phyloP scores from a whole-genome alignment of 2,113 vertebrate genomes.

The Apodemus speciosus region DNA sequence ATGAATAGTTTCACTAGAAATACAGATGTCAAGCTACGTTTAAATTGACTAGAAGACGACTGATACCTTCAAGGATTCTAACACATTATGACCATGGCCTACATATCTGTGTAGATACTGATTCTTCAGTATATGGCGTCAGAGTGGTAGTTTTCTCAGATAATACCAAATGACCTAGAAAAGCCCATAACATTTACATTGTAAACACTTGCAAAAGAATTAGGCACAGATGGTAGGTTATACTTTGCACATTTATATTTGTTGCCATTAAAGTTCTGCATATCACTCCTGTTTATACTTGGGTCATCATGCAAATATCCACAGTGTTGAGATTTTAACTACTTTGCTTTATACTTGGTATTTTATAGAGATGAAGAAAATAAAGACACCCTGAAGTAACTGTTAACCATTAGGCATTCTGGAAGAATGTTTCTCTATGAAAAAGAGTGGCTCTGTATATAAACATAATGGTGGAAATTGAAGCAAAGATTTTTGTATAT shows the following conservation, averaged over 20 bases:
- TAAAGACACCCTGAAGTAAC: background rate
- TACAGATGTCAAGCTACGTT: slow-evolving; percentile 83
- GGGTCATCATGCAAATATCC: background rate
- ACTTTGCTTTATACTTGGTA: background rate
- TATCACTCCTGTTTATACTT: background rate
- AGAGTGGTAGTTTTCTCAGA: slow-evolving; percentile 81
- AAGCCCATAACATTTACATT: slow-evolving; percentile 79
- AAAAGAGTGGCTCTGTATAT: background rate
- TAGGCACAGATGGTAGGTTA: slow-evolving; percentile 60
- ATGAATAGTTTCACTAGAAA: slow-evolving; percentile 81
- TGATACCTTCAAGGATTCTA: slow-evolving; percentile 83
- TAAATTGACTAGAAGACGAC: slow-evolving; percentile 80
- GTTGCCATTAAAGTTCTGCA: slow-evolving; percentile 15
- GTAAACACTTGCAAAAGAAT: slow-evolving; percentile 70
- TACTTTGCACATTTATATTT: slow-evolving; percentile 8
- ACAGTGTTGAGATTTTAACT: background rate
- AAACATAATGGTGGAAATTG: background rate
- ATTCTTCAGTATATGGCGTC: slow-evolving; percentile 83
- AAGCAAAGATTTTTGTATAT: background rate
- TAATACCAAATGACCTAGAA: slow-evolving; percentile 83
- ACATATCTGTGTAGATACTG: slow-evolving; percentile 84
- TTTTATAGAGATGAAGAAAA: background rate
- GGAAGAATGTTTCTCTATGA: background rate
- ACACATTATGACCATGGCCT: slow-evolving; percentile 80
- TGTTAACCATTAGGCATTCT: background rate